Conservation (phyloP, 2,888 invertebrate species). For the Thysanoteuthis rhombus region DNA sequence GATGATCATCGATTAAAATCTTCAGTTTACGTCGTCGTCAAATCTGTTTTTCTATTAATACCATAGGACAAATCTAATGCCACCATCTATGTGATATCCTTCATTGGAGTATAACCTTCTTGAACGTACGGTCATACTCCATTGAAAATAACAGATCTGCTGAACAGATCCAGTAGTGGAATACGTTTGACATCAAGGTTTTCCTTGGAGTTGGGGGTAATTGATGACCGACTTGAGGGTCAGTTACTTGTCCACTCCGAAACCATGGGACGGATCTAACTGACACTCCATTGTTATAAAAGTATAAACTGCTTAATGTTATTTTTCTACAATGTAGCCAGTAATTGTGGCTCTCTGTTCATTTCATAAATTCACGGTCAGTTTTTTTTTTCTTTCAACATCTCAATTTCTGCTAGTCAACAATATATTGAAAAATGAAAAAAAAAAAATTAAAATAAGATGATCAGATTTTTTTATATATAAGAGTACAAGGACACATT, state of each 20-base stretch:
- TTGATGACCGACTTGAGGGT: neutral
- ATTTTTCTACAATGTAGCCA: neutral
- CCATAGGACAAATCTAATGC: neutral
- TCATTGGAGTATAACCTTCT: neutral
- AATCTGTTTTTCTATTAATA: neutral
- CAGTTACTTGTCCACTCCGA: neutral
- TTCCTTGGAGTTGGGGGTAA: neutral
- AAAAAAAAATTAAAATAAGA: too few relatives aligned
- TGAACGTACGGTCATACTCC: neutral
- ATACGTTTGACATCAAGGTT: neutral
- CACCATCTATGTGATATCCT: neutral
- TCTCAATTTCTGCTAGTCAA: neutral
- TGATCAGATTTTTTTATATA: neutral
- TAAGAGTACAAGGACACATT: neutral
- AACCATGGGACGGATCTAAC: neutral
- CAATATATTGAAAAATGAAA: neutral
- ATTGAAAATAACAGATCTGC: too few relatives aligned
- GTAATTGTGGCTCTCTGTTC: neutral
- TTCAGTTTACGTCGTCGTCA: neutral
- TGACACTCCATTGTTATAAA: neutral
- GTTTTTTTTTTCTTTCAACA: neutral
- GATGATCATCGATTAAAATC: constrained; percentile 48
- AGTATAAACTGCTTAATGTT: neutral
- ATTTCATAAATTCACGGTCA: neutral
- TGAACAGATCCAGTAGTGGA: neutral